Conservation (phyloP, 2,888 invertebrate species). For the Drosophila paramelanica region DNA sequence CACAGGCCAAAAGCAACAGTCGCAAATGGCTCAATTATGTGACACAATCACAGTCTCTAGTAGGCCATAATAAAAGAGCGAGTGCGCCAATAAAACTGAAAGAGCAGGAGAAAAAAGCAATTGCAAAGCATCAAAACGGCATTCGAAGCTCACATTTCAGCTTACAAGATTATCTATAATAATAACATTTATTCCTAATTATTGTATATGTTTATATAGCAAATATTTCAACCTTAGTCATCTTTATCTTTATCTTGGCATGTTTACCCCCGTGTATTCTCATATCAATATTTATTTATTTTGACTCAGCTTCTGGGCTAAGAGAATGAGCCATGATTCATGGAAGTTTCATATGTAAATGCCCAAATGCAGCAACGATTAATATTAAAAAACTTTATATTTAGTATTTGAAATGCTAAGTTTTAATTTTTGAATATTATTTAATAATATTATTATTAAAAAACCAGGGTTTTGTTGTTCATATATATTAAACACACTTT, state of each 20-base stretch:
- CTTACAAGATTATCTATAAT: too few species aligned
- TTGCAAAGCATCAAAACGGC: too few species aligned
- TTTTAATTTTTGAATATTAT: too few species aligned
- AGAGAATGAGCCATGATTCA: neutral
- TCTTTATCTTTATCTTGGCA: neutral
- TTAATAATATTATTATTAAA: too few species aligned
- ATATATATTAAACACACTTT: too few species aligned
- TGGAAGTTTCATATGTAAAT: neutral
- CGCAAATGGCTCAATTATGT: slow-evolving; percentile 39
- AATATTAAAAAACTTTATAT: too few species aligned
- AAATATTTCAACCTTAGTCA: neutral
- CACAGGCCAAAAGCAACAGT: slow-evolving; percentile 6
- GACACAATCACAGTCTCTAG: slow-evolving; percentile 20
- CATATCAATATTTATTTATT: neutral
- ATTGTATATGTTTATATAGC: too few species aligned
- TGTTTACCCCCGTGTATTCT: neutral
- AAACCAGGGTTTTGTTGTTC: too few species aligned
- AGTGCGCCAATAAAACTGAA: neutral
- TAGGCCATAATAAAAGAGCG: neutral
- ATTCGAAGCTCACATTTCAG: too few species aligned
- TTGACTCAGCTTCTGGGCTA: neutral
- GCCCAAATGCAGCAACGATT: too few species aligned
- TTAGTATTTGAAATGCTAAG: too few species aligned
- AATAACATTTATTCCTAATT: too few species aligned
- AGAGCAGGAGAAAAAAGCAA: neutral